Evolutionary conservation across 2,797 vertebrate species (phyloP), one percentile per base, ranked within the genome.

Genomic region (Miichthys miiuy): DNA sequence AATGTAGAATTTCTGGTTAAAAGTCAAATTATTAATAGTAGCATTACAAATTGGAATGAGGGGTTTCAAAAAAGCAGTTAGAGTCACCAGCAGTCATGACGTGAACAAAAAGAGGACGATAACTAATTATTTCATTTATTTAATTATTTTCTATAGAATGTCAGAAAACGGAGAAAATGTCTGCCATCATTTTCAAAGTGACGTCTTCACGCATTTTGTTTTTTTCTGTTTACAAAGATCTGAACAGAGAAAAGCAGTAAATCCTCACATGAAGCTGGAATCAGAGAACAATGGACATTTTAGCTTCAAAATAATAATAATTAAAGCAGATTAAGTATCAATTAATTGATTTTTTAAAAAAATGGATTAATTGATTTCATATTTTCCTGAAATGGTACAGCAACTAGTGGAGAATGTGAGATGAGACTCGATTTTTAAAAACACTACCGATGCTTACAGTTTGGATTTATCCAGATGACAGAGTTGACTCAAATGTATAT

Each of bases 21-120:
- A 64, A 11, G 66, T 79, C 41, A 23, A 38, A 72, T 20, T 48
- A 18, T 69, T 17, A 68, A 67, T 13, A 58, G 21, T 23, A 66
- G 48, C 20, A 21, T n/a, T 52, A 64, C 8, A 41, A 16, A 18
- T 14, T 75, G 58, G 54, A 63, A 18, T 44, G 21, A 61, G 21
- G 21, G 3, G 12, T 34, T 54, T 55, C 7, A 52, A 61, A 25
- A 54, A 54, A 42, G 13, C 13, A 62, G n/a, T 52, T 1, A 44
- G 44, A 27, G 21, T 1, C 9, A 20, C 11, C 34, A 58, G 30
- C 20, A 44, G 46, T 60, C 46, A 21, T 38, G 23, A 52, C 1
- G 27, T 25, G 34, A 38, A 38, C 34, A 38, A 38, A 38, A 9
- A 38, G 34, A 38, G 34, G 34, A 9, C 34, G 8, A 38, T 38